Evolutionary conservation across 2,113 vertebrate genomes (phyloP).

Genomic region (Gobiocypris rarus): DNA sequence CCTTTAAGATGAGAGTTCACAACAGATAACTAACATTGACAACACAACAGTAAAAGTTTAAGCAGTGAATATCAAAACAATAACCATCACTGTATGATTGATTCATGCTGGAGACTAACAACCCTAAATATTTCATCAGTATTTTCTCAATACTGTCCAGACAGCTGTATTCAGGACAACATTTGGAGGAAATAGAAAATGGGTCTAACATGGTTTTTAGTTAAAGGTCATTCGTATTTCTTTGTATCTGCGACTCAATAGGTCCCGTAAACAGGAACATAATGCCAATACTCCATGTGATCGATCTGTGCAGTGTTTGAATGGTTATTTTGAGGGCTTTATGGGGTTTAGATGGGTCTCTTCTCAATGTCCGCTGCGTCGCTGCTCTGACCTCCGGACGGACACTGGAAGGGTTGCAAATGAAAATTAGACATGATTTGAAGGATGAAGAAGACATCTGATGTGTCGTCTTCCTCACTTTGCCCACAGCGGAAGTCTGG

Average conservation of each 20-base stretch:
- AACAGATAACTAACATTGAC: no score
- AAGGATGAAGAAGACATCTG: neutral
- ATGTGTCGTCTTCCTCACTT: constrained; percentile 37
- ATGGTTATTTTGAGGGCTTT: neutral
- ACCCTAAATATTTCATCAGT: neutral
- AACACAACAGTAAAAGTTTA: no score
- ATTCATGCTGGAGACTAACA: neutral
- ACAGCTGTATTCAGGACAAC: neutral
- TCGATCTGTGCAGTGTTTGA: neutral
- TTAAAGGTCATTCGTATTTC: no score
- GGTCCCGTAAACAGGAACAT: no score
- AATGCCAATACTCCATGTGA: neutral
- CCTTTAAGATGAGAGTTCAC: no score
- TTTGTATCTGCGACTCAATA: no score
- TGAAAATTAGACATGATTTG: neutral
- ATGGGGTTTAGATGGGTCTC: no score
- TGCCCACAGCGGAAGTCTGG: constrained; percentile 26
- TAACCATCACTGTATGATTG: no score
- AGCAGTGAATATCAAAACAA: no score
- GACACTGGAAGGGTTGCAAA: neutral
- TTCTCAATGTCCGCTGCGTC: neutral
- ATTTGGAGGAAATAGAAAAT: neutral
- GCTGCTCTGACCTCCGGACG: neutral
- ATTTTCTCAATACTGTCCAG: neutral
- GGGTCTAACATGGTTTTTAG: no score